Conservation (phyloP, 2,888 invertebrate genomes). For the Isoperla grammatica region DNA sequence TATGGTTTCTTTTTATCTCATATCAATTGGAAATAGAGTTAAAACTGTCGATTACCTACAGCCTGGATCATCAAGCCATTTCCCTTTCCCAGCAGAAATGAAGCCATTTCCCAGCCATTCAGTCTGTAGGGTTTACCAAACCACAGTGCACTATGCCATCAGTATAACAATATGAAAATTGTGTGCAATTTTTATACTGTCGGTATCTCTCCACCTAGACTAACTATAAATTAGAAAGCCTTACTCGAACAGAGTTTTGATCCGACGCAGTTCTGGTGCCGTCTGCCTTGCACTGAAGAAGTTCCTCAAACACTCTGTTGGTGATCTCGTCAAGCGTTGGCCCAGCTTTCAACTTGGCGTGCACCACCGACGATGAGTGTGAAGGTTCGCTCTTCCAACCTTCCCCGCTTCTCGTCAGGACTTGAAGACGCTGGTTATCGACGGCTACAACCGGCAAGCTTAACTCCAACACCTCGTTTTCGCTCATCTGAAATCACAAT, state of each 20-base stretch:
- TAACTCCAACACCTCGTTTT: slow-evolving; percentile 45
- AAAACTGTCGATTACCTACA: no score
- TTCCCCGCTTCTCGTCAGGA: slow-evolving; percentile 43
- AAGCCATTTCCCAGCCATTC: no score
- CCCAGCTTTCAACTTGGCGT: slow-evolving; percentile 30
- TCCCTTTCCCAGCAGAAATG: no score
- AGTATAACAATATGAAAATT: no score
- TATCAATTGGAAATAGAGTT: no score
- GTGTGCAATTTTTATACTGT: no score
- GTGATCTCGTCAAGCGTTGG: slow-evolving; percentile 66
- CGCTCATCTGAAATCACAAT: slow-evolving; percentile 42
- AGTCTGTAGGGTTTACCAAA: no score
- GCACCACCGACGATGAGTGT: background rate
- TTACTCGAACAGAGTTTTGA: slow-evolving; percentile 53
- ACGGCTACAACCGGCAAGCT: slow-evolving; percentile 45
- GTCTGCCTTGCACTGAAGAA: slow-evolving; percentile 59
- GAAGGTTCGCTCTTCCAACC: slow-evolving; percentile 24
- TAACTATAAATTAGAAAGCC: no score
- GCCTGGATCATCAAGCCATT: no score
- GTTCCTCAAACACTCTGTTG: slow-evolving; percentile 68
- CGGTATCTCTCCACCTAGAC: no score
- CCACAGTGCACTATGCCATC: no score
- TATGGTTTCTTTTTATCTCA: no score
- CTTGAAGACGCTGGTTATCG: slow-evolving; percentile 53
- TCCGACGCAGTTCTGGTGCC: slow-evolving; percentile 44